Conservation (phyloP, 2,113 vertebrate genomes). For the Vireo altiloquus region DNA sequence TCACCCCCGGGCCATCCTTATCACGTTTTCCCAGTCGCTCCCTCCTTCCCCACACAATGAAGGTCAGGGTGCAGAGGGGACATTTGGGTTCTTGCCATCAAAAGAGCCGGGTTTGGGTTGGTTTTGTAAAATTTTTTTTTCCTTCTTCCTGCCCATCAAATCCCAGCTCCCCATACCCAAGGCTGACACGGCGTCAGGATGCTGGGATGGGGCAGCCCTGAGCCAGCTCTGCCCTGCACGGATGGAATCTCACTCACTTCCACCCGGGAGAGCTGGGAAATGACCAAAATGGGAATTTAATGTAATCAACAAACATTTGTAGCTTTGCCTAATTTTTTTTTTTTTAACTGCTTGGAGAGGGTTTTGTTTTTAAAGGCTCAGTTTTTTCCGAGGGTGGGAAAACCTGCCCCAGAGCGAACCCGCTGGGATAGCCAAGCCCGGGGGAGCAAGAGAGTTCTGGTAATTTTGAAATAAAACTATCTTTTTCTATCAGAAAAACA, state of each 20-base stretch:
- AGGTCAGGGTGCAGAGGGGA: slow-evolving; percentile 42
- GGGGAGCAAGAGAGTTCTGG: background rate
- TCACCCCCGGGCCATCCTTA: background rate
- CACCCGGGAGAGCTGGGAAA: background rate
- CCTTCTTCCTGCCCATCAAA: slow-evolving; percentile 11
- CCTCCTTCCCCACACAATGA: slow-evolving; percentile 53
- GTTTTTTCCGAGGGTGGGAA: background rate
- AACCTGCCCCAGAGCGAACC: background rate
- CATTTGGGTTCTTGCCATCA: slow-evolving; percentile 36
- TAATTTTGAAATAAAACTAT: slow-evolving; percentile 4
- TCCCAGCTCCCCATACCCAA: background rate
- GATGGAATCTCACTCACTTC: background rate
- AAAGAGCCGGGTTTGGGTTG: background rate
- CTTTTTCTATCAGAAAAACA: slow-evolving; percentile 10
- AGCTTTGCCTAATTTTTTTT: background rate
- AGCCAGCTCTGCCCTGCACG: background rate
- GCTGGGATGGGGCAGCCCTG: background rate
- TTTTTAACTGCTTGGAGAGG: background rate
- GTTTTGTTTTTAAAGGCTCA: background rate
- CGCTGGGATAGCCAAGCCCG: rapidly evolving
- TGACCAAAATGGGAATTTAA: background rate
- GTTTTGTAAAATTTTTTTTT: background rate
- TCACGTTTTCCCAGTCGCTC: slow-evolving; percentile 36
- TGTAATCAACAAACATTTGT: background rate
- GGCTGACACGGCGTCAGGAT: rapidly evolving